Base-by-base conservation (phyloP, 2,113 vertebrate genomes). In the Athene noctua region DNA sequence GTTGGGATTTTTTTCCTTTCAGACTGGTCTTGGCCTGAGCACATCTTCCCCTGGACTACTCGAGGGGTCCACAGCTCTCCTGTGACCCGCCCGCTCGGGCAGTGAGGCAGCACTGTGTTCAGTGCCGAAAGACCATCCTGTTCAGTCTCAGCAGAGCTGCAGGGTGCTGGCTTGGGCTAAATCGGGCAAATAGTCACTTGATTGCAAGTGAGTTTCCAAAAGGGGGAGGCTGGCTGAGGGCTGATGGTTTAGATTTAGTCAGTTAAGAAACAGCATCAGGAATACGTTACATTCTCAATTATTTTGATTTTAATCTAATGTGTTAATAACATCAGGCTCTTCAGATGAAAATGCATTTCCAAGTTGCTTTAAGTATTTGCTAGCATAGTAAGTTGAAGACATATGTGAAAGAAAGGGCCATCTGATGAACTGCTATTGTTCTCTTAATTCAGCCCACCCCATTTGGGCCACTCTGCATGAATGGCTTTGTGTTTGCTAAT, bases 391-490 rank as follows among this genome's bases (percentile, higher is more conserved):
- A 97, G 88, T 75, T 92, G 89, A 94, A 94, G 95, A 91, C 96
- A 94, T 25, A 86, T 96, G 92, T 89, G 91, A 72, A 84, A 72
- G 83, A 81, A 87, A 89, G 86, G 58, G 78, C 90, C 68, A 75
- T 95, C 88, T 88, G 91, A 92, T 94, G 92, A 91, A n/a, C 92
- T 97, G 91, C 92, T 96, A 95, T 96, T 97, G 95, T 97, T 97
- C 95, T 94, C 88, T 87, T 96, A 97, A 97, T 96, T 96, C 86
- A 95, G 38, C 68, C 96, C 97, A 96, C 92, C 80, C 95, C 38
- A 8, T 80, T 90, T 83, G 88, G 79, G 90, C 96, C 90, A 86
- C 90, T 95, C 79, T 14, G 85, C 63, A 9, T 72, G 88, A 91
- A 94, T 72, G 66, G 85, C 96, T 97, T 96, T 97, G 93, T 96